These are phyloP conservation scores for Myotis daubentonii DNA, from an alignment of 2,797 vertebrate genomes.

Conservation along the genomic window DNA sequence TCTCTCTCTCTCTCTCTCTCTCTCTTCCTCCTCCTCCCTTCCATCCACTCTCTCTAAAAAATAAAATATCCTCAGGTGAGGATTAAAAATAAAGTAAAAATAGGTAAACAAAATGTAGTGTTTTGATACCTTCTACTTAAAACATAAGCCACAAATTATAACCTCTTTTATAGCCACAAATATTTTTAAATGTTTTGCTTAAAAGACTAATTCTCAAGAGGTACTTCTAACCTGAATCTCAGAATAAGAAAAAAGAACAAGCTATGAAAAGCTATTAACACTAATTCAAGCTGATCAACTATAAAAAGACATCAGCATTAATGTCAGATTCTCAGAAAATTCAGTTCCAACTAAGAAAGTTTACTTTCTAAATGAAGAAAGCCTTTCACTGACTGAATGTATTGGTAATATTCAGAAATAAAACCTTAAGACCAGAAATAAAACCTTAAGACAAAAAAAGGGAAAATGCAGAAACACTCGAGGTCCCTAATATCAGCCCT, in stretches of 20 bases:
- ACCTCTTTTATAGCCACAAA: not conserved
- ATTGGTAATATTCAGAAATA: not conserved
- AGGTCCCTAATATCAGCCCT: not conserved
- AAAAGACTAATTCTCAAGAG: constrained; percentile 65
- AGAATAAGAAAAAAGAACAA: constrained; percentile 48
- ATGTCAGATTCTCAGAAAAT: constrained; percentile 23
- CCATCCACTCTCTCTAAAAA: not conserved
- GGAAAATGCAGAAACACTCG: not conserved
- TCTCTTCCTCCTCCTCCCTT: not conserved
- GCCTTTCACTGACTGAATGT: not conserved
- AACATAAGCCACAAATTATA: not conserved
- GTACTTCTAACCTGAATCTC: constrained; percentile 61
- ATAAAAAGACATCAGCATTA: not conserved
- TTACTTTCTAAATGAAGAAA: not conserved
- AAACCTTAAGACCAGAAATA: constrained; percentile 27
- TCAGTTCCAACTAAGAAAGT: constrained; percentile 25
- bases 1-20: too few species aligned
- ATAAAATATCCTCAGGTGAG: not conserved
- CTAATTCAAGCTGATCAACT: not conserved
- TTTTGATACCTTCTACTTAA: not conserved
- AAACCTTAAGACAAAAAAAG: not conserved
- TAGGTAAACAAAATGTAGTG: not conserved
- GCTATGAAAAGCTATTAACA: constrained; percentile 45
- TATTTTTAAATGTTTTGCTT: constrained; percentile 46
- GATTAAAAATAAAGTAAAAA: not conserved